Conservation (phyloP, 2,888 invertebrate genomes). For the Petrolisthes manimaculis region DNA sequence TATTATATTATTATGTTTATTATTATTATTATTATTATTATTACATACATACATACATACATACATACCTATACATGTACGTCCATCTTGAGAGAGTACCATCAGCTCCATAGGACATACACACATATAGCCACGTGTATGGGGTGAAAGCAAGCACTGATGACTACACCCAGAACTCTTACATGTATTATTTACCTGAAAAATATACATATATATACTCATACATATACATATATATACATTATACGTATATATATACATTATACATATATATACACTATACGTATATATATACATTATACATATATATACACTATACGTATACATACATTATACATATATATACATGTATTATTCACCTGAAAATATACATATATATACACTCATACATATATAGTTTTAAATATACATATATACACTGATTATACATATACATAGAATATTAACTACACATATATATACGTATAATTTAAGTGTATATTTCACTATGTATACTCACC, state of each 20-base stretch:
- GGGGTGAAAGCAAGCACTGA: conserved; percentile 14
- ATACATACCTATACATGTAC: conserved; percentile 20
- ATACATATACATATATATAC: not conserved
- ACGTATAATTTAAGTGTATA: too few species aligned
- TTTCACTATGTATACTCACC: not conserved
- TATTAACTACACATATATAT: too few species aligned
- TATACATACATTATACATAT: too few species aligned
- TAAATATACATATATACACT: too few species aligned
- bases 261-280: not conserved
- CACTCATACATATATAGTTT: too few species aligned
- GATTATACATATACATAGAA: too few species aligned
- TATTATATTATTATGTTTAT: too few species aligned
- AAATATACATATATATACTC: not conserved
- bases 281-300: not conserved
- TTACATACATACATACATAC: not conserved
- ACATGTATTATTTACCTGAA: conserved; percentile 19
- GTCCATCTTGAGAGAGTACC: not conserved
- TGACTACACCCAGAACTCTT: conserved; percentile 8
- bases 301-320: not conserved
- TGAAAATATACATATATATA: too few species aligned
- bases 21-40: too few species aligned
- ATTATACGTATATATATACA: not conserved
- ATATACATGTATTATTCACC: too few species aligned
- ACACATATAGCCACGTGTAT: not conserved
- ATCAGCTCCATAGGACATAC: not conserved